Evolutionary conservation across 2,888 invertebrate species (phyloP).

Genomic region (Apomyelois bistriatella): DNA sequence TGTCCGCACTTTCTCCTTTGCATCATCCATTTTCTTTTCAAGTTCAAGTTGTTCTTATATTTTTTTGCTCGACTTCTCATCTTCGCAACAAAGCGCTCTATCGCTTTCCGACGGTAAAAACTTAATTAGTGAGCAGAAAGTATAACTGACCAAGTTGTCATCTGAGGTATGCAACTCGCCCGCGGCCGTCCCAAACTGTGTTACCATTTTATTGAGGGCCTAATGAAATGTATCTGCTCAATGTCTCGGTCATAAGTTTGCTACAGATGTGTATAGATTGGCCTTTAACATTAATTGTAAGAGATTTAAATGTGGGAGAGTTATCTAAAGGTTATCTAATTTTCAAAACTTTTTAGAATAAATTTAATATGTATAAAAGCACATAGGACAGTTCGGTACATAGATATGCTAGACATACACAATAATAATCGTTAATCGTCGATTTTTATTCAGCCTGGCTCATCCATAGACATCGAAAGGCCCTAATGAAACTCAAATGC

Average conservation of each 20-base stretch:
- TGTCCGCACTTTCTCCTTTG: no score
- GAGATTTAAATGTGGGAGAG: not conserved
- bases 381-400: no score
- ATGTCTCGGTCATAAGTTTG: slow-evolving; percentile 57
- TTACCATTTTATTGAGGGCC: slow-evolving; percentile 53
- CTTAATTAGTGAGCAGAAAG: slow-evolving; percentile 57
- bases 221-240: slow-evolving; percentile 55
- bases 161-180: slow-evolving; percentile 50
- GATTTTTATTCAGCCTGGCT: not conserved
- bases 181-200: slow-evolving; percentile 33
- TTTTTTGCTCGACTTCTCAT: not conserved
- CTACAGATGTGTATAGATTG: slow-evolving; percentile 42
- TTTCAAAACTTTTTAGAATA: no score
- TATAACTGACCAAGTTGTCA: slow-evolving; percentile 41
- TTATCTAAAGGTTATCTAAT: no score
- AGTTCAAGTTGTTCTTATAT: no score
- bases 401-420: not conserved
- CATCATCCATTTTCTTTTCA: no score
- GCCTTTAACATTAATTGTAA: not conserved
- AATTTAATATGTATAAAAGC: no score
- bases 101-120: slow-evolving; percentile 36
- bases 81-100: slow-evolving; percentile 16
- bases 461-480: not conserved
- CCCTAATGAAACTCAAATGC: slow-evolving; percentile 16
- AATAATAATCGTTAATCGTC: not conserved